Base-by-base conservation (phyloP, 2,797 vertebrate genomes). In the Dipus sagitta region DNA sequence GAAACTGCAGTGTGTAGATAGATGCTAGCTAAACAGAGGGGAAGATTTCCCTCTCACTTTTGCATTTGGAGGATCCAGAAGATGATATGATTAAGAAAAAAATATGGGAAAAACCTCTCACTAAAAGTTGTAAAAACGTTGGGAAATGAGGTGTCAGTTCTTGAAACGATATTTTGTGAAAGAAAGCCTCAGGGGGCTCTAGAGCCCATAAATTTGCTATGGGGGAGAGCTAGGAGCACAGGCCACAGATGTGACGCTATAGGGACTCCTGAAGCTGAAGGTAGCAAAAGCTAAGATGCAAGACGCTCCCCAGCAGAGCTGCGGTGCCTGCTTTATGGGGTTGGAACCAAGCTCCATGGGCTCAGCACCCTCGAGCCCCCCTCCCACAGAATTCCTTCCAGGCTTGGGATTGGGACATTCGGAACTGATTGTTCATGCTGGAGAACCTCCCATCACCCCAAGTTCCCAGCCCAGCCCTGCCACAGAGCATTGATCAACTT, bases 391-490 rank as follows among this genome's bases (percentile, higher is more conserved):
- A 65, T 15, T 26, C 76, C 26, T 81, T 77, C n/a, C 28, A 26
- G 67, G 24, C 18, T 70, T n/a, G 10, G n/a, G 11, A 72, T 14
- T 38, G 23, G 28, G 54, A 60, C 12, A 8, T 88, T 88, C 32
- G 62, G 87, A 92, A 64, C 70, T 2, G 11, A 79, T 26, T 32
- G 11, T 82, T 72, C 52, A 26, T 24, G 23, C 62, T 90, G 26
- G 11, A 91, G 81, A 79, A 84, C 15, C 52, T 91, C 52, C 68
- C 85, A 84, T 6, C 30, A 64, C 12, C 18, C 68, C 32, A 30
- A 54, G 32, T 83, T 86, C 78, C 79, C 87, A 94, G 72, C 58
- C 92, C 92, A 90, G 68, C 81, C 68, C 91, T 42, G 28, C 60
- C 86, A 86, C 54, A 67, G 38, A 90, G 62, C 14, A 1, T 42